Base-by-base conservation (phyloP, 2,113 vertebrate genomes). In the Tangachromis dhanisi region DNA sequence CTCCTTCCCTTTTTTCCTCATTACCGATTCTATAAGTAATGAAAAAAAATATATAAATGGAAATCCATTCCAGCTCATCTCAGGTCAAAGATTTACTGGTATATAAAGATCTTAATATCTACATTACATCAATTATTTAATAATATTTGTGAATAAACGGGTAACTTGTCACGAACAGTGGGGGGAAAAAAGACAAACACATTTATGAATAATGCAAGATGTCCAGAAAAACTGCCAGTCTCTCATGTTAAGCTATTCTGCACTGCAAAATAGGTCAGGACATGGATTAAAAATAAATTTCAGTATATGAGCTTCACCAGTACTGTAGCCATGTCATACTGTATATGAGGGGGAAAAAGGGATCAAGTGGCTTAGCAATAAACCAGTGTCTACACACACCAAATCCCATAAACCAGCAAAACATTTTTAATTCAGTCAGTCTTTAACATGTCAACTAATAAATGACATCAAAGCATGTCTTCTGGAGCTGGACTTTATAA, bases 231-330 rank as follows among this genome's bases (percentile, higher is more conserved):
- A 47, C 68, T 86, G 51, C 7, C 63, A 55, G 84, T 66, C 81
- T 90, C 88, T 92, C 78, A 88, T 89, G 57, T 86, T 92, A 92
- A 94, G 95, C 93, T 88, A 73, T 83, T 93, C 83, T 90, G 47
- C 45, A 26, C 29, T 21, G 88, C 81, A 88, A 96, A 96, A 92
- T 94, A 88, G 95, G 94, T 96, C 95, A 96, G 87, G 66, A 55
- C 47, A 57, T 51, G 92, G 94, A 96, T 95, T 95, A 96, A 95
- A 95, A 93, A 93, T 88, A 93, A 90, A 93, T 90, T 93, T 90
- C 73, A 59, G 86, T 90, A 81, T 86, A 90, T 57, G 38, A 89
- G 83, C 73, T 90, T 81, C 33, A 91, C 54, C 81, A 88, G 86
- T 63, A 45, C 86, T 61, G 81, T 47, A 66, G 86, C 29, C 14